phyloP scores from a whole-genome alignment of 2,888 invertebrate species.

The Drosophila meridiana region DNA sequence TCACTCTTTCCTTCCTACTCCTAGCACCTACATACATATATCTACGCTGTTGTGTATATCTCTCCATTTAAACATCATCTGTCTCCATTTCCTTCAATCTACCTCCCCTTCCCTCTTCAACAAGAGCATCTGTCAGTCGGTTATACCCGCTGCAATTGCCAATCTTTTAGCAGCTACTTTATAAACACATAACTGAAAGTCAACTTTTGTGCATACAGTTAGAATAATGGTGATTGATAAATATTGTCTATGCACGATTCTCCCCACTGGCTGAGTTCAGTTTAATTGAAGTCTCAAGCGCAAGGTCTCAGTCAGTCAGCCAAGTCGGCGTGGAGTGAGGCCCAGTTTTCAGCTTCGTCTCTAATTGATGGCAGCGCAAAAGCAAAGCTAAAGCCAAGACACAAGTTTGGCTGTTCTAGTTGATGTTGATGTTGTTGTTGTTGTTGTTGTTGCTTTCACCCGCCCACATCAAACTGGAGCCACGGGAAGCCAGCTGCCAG shows the following conservation, averaged over 20 bases:
- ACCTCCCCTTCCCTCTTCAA: not conserved
- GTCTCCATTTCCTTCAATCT: too few relatives aligned
- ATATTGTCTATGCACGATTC: constrained; percentile 78
- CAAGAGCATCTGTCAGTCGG: not conserved
- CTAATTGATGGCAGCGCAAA: constrained; percentile 66
- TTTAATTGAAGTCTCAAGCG: constrained; percentile 76
- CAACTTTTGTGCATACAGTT: constrained; percentile 63
- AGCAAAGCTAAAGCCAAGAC: constrained; percentile 1
- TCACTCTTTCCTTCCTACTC: too few relatives aligned
- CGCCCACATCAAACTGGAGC: constrained; percentile 50
- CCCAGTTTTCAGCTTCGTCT: constrained; percentile 25
- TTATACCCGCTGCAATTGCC: not conserved
- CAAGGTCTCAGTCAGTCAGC: constrained; percentile 43
- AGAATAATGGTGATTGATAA: constrained; percentile 82
- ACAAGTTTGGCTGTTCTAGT: constrained; percentile 34
- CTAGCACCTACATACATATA: too few relatives aligned
- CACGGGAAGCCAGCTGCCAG: constrained; percentile 33
- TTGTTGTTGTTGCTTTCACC: constrained; percentile 49
- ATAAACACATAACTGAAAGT: constrained; percentile 47
- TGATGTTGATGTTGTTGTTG: constrained; percentile 1
- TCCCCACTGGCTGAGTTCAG: constrained; percentile 9
- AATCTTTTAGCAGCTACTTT: constrained; percentile 43
- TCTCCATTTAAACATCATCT: too few relatives aligned
- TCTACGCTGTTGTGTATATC: too few relatives aligned
- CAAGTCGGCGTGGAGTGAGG: not conserved